These are phyloP conservation scores for Stomorhina lunata DNA, from an alignment of 2,888 invertebrate species.

Conservation along the genomic window DNA sequence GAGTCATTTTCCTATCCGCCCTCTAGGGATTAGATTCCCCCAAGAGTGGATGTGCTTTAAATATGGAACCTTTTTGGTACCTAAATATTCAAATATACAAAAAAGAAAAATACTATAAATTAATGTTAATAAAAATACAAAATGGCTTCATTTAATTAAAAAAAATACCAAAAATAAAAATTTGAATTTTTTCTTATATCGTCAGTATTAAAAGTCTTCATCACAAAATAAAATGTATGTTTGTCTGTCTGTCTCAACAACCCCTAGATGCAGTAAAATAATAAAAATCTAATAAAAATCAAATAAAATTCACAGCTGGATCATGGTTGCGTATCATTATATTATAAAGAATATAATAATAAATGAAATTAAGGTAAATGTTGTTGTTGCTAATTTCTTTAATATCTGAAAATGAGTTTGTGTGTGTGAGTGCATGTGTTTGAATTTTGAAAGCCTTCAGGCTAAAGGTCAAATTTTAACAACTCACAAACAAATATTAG, in stretches of 20 bases:
- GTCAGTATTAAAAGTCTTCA: slow-evolving; percentile 38
- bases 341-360: neutral
- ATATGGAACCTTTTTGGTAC: neutral
- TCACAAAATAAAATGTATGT: no score
- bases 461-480: slow-evolving; percentile 55
- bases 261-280: slow-evolving; percentile 45
- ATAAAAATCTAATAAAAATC: slow-evolving; percentile 66
- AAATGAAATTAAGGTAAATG: neutral
- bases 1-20: no score
- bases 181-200: slow-evolving; percentile 10
- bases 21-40: no score
- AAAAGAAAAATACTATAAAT: neutral
- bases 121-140: neutral
- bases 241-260: slow-evolving; percentile 28
- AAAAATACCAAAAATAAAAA: slow-evolving; percentile 10
- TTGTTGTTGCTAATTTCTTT: neutral
- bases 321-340: slow-evolving; percentile 30
- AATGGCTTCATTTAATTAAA: slow-evolving; percentile 64
- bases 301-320: slow-evolving; percentile 70
- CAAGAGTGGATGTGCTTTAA: neutral
- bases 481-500: no score
- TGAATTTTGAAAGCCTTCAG: slow-evolving; percentile 19
- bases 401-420: neutral
- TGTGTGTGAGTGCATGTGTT: neutral
- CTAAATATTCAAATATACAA: neutral